Evolutionary conservation across 2,797 vertebrate species (phyloP), one percentile per base, ranked within the genome.

Genomic region (Dipus sagitta): DNA sequence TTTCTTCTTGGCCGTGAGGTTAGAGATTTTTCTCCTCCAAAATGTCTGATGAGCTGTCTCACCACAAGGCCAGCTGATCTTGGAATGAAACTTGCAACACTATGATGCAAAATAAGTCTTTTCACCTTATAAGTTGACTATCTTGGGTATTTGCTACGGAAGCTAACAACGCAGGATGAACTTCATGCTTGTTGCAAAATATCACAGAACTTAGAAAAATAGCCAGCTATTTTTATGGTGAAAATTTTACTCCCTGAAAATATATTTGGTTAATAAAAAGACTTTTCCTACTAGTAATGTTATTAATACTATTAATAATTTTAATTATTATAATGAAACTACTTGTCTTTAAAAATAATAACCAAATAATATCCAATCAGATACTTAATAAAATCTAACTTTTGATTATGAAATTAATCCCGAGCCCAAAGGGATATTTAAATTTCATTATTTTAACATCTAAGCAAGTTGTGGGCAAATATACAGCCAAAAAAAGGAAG

Each of bases 361-460:
- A 15, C 28, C 74, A 52, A 81, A 72, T 14, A 81, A 72, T 14
- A 47, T 72, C 71, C 30, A 23, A n/a, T 72, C 23, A n/a, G 4
- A 79, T 20, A 71, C 28, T 91, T 77, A 78, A 86, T 75, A 76
- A 89, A 76, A 80, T 68, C 14, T 74, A 24, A n/a, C 32, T 93
- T 88, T 89, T 86, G 30, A 24, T 92, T 89, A 21, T 88, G 78
- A 92, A 87, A 64, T 79, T 85, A 90, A 79, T 86, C 60, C 62
- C 81, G 92, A 84, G 32, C 24, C 21, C 54, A 30, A 30, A 42
- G 62, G 15, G 12, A 87, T 38, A 47, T 38, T 89, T 81, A 85
- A 65, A 1, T 78, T 87, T 88, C 52, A 90, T 68, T 86, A 72
- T n/a, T 91, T 58, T 82, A 82, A 47, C 17, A 86, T 72, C 4